Percentiles rank a stretch among this genome's conserved stretches.
phyloP scores from a whole-genome alignment of 2,888 invertebrate species.

The Drosophila nr. perissopoda region DNA sequence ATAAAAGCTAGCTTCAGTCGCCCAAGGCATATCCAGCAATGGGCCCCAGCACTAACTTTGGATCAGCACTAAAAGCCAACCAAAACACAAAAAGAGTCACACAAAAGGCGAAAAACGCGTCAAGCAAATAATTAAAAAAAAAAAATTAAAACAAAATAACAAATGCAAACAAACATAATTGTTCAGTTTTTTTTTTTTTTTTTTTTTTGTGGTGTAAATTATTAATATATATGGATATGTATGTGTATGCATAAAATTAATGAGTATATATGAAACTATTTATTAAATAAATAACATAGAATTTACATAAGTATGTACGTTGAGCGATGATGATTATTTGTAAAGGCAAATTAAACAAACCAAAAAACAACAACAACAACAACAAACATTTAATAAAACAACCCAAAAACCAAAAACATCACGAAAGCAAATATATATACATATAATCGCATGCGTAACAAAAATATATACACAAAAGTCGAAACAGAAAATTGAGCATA shows the following conservation, averaged over 20 bases:
- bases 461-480: constrained; percentile 61
- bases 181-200: constrained; percentile 24
- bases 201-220: constrained; percentile 36
- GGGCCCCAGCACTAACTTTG: constrained; percentile 47
- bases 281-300: constrained; percentile 73
- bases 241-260: constrained; percentile 49
- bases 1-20: constrained; percentile 42
- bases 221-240: constrained; percentile 27
- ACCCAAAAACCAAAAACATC: constrained; percentile 16
- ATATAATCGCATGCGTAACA: constrained; percentile 77
- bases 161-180: constrained; percentile 21
- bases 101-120: constrained; percentile 13
- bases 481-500: constrained; percentile 71
- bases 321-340: constrained; percentile 62
- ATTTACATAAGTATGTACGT: constrained; percentile 62
- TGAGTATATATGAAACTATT: constrained; percentile 69
- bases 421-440: constrained; percentile 27
- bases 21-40: constrained; percentile 46
- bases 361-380: neutral
- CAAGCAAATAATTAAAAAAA: constrained; percentile 18
- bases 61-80: constrained; percentile 51
- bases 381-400: constrained; percentile 7
- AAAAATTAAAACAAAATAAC: neutral
- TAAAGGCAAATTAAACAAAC: constrained; percentile 53
- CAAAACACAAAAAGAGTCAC: constrained; percentile 14